A percentile compares a stretch with the other conserved stretches of the same genome.
These are phyloP conservation scores for Pristionchus arcanus DNA, from an alignment of 2,888 invertebrate species.

Conservation along the genomic window DNA sequence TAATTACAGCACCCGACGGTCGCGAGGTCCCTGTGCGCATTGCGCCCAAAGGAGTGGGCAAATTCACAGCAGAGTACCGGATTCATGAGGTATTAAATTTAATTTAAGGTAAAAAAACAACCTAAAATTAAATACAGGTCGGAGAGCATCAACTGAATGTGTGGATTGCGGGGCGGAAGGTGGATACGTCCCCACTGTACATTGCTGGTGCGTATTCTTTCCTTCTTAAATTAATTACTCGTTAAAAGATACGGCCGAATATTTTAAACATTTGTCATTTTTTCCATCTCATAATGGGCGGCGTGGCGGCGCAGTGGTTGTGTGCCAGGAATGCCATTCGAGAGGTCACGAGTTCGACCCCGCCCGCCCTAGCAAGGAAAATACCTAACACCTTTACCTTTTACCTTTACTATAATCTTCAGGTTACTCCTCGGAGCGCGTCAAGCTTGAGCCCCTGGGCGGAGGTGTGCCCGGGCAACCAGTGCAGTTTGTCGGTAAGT, in stretches of 20 bases:
- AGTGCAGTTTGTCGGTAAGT: conserved; percentile 93
- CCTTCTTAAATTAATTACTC: too few relatives aligned
- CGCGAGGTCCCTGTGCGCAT: conserved; percentile 89
- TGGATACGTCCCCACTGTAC: conserved; percentile 68
- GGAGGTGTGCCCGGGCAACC: conserved; percentile 95
- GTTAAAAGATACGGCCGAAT: too few relatives aligned
- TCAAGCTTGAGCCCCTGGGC: conserved; percentile 94
- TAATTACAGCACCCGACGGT: conserved; percentile 90
- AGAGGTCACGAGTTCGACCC: too few relatives aligned
- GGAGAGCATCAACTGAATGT: conserved; percentile 93
- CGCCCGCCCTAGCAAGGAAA: too few relatives aligned
- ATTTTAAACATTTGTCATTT: background rate
- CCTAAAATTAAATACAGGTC: conserved; percentile 60
- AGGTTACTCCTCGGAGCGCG: conserved; percentile 86
- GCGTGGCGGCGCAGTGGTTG: too few relatives aligned
- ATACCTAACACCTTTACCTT: too few relatives aligned
- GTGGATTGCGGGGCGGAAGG: conserved; percentile 90
- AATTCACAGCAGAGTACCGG: conserved; percentile 93
- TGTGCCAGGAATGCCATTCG: too few relatives aligned
- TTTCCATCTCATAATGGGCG: too few relatives aligned
- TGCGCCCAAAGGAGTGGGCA: conserved; percentile 88
- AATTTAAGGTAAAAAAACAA: background rate
- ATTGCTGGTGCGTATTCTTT: conserved; percentile 62
- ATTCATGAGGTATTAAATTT: conserved; percentile 82
- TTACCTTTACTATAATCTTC: too few relatives aligned